Base-by-base conservation (phyloP, 2,797 vertebrate genomes). In the Helarctos malayanus region DNA sequence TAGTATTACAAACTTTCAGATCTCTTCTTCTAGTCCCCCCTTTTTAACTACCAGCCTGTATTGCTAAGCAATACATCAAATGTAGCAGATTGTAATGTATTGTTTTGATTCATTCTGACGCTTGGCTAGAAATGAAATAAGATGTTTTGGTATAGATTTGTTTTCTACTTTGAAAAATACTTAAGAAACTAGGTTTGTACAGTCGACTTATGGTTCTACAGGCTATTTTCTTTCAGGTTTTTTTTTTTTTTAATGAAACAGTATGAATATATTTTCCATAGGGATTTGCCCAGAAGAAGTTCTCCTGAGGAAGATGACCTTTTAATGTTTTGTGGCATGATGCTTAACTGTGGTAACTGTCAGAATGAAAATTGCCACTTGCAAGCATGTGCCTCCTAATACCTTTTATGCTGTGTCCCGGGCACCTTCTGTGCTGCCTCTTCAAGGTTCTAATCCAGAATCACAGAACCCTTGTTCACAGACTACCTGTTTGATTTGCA, bases 81-180 rank as follows among this genome's bases (percentile, higher is more conserved):
- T 78, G 32, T 71, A 25, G 19, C 92, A 61, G 63, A 69, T 81
- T 87, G 1, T 91, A n/a, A 75, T 75, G 11, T 69, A 35, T 87
- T 76, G 32, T 41, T 88, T 89, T 49, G 41, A 41, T 93, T 78
- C 52, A 68, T 90, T 52, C 13, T 79, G 49, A 92, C 16, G 73
- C 18, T 27, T 95, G n/a, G 11, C 69, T 92, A 93, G 76, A 93
- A 71, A 78, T 71, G 29, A 95, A 81, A 47, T 38, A 19, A 76
- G 25, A 7, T 89, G 14, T 75, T 76, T 92, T 82, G n/a, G 29
- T 52, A 16, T 47, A n/a, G 54, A 19, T 91, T 91, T 78, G 23
- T 87, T 69, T 96, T 93, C 82, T 94, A 61, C 47, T 71, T 89
- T 61, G 69, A 45, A 92, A 84, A 92, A 84, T 93, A 63, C 23